Conservation (phyloP, 2,888 invertebrate genomes). For the Tiliacea aurago region DNA sequence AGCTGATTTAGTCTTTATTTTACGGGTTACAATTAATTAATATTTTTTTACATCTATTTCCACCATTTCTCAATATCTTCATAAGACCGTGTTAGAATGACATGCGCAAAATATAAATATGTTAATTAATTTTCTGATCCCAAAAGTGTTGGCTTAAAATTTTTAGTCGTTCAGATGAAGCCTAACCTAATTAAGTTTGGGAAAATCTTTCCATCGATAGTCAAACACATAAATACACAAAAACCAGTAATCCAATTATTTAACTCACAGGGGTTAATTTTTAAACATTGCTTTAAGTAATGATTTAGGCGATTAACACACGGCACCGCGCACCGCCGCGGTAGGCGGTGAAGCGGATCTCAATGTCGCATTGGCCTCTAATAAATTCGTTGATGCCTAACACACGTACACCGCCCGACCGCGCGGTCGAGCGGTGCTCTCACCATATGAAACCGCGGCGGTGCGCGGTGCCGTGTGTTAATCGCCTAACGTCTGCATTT, state of each 20-base stretch:
- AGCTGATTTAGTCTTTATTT: background rate
- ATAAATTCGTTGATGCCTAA: too few relatives aligned
- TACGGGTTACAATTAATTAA: too few relatives aligned
- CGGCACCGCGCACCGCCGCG: too few relatives aligned
- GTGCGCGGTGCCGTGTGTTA: too few relatives aligned
- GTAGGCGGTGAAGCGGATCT: too few relatives aligned
- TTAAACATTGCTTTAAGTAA: too few relatives aligned
- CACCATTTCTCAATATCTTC: background rate
- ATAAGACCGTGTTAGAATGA: background rate
- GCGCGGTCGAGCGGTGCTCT: too few relatives aligned
- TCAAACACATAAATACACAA: background rate
- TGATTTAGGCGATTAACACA: too few relatives aligned
- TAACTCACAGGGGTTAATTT: background rate
- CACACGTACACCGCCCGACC: too few relatives aligned
- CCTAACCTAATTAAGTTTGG: background rate
- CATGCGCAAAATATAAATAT: background rate
- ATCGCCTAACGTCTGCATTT: too few relatives aligned
- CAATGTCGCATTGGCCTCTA: too few relatives aligned
- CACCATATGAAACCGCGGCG: too few relatives aligned
- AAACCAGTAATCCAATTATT: background rate
- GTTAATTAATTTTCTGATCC: background rate
- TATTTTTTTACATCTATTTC: background rate
- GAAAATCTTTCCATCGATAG: background rate
- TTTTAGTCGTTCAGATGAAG: background rate
- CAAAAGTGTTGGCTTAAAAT: background rate